Conservation (phyloP, 2,888 invertebrate genomes). For the Agonopterix alstromeriana region DNA sequence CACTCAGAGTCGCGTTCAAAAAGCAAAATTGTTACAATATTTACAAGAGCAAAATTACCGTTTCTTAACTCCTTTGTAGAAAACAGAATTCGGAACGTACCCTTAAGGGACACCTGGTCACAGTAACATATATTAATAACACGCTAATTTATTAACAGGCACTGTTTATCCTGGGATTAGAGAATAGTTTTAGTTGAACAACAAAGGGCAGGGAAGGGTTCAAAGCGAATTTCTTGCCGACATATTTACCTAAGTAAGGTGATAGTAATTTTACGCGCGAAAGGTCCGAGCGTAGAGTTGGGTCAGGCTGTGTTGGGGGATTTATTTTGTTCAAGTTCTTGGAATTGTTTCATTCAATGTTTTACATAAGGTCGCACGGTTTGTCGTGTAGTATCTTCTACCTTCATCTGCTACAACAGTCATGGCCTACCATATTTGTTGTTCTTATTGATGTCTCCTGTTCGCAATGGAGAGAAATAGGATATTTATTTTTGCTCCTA, state of each 20-base stretch:
- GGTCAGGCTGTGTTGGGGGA: neutral
- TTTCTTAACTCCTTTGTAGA: slow-evolving; percentile 67
- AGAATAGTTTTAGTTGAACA: slow-evolving; percentile 76
- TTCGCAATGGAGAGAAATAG: too few species aligned
- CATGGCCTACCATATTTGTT: too few species aligned
- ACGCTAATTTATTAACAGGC: slow-evolving; percentile 75
- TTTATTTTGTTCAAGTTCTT: too few species aligned
- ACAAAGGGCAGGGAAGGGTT: slow-evolving; percentile 73
- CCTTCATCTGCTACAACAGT: too few species aligned
- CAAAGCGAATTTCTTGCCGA: slow-evolving; percentile 76
- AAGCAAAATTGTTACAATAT: slow-evolving; percentile 61
- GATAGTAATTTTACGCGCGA: slow-evolving; percentile 75
- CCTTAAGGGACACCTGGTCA: slow-evolving; percentile 70
- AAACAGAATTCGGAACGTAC: slow-evolving; percentile 48
- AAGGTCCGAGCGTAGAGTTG: slow-evolving; percentile 59
- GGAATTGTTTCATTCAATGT: too few species aligned
- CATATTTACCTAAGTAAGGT: slow-evolving; percentile 75
- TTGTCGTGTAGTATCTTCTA: too few species aligned
- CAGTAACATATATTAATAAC: slow-evolving; percentile 75
- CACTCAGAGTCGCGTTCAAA: slow-evolving; percentile 47
- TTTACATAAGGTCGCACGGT: too few species aligned
- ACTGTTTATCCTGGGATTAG: slow-evolving; percentile 75
- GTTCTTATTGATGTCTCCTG: too few species aligned
- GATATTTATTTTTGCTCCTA: too few species aligned
- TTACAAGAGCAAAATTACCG: slow-evolving; percentile 63